A percentile compares a stretch with the other conserved stretches of the same genome.
Conservation (phyloP, 2,113 vertebrate genomes). For the Vireo altiloquus region DNA sequence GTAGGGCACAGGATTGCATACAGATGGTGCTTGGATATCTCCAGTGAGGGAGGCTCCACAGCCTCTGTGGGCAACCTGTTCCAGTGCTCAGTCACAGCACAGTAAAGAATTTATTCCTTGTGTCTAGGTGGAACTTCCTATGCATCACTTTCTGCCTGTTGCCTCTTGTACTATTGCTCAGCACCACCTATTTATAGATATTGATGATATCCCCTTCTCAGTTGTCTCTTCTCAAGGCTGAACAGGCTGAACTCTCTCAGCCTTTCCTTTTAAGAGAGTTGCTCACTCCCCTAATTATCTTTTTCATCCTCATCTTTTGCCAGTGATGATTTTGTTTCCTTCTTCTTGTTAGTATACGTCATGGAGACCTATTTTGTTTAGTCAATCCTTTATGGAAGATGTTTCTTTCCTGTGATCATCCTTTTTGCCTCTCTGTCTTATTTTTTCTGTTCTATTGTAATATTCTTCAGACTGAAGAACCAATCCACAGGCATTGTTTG, state of each 20-base stretch:
- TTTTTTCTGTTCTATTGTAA: neutral
- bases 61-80: neutral
- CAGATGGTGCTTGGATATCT: neutral
- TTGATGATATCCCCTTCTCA: neutral
- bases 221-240: neutral
- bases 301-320: neutral
- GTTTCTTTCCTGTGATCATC: neutral
- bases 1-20: neutral
- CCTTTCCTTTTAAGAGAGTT: neutral
- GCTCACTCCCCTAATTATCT: neutral
- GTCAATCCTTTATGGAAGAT: neutral
- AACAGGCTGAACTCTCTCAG: neutral
- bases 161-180: neutral
- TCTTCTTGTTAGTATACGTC: neutral
- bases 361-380: neutral
- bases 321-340: neutral
- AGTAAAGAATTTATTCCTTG: neutral
- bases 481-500: neutral
- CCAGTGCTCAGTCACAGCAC: too few relatives aligned
- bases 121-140: neutral
- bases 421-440: neutral
- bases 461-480: neutral
- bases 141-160: neutral
- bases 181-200: neutral
- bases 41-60: neutral